Evolutionary conservation across 2,797 vertebrate genomes (phyloP).

Genomic region (Apodemus agrarius): DNA sequence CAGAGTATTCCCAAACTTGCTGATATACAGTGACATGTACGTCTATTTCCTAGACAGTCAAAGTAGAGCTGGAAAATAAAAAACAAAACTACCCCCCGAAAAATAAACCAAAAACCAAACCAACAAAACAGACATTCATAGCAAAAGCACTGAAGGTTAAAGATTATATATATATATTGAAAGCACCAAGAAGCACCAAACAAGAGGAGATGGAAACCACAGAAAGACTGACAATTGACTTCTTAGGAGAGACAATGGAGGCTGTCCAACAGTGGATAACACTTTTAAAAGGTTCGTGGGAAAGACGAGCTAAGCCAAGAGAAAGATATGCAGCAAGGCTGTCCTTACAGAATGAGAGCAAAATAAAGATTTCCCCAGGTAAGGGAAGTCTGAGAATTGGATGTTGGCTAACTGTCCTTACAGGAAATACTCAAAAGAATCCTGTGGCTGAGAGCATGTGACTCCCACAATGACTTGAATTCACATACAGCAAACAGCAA

Average conservation of each 20-base stretch:
- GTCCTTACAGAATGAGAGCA: background rate
- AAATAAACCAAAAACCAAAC: background rate
- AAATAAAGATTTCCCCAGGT: background rate
- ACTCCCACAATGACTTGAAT: background rate
- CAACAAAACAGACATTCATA: background rate
- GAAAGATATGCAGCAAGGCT: background rate
- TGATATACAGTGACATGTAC: background rate
- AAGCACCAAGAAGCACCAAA: background rate
- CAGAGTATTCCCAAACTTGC: background rate
- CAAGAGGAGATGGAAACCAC: background rate
- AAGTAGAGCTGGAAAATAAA: background rate
- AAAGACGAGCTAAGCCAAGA: background rate
- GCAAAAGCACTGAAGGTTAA: background rate
- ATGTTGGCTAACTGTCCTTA: background rate
- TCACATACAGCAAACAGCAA: background rate
- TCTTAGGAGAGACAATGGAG: background rate
- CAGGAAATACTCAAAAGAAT: background rate
- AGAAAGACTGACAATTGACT: background rate
- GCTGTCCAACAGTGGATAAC: background rate
- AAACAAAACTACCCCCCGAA: background rate
- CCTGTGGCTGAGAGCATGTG: background rate
- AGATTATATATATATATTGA: background rate
- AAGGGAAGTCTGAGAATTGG: background rate
- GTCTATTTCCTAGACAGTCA: no score
- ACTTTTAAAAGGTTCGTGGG: background rate